A percentile compares a stretch with the other conserved stretches of the same genome.
Evolutionary conservation across 2,797 vertebrate genomes (phyloP).

Genomic region (Hozukius guyotensis): DNA sequence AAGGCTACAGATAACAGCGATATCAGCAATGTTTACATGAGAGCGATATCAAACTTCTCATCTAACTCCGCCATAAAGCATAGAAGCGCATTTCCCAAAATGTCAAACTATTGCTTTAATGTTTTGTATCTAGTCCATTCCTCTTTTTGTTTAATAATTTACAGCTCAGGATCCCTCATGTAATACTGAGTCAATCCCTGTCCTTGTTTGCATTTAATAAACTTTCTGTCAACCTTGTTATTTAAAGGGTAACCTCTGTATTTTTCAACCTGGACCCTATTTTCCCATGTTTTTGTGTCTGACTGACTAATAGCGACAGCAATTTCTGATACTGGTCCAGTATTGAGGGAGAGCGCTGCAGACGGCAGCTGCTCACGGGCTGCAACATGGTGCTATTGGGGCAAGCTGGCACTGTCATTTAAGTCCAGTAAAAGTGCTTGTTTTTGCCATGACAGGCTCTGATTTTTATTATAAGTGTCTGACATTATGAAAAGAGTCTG

Average conservation of each 20-base stretch:
- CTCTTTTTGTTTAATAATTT: conserved; percentile 26
- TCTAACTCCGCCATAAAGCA: background rate
- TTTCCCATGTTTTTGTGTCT: too few relatives aligned
- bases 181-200: background rate
- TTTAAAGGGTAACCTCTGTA: background rate
- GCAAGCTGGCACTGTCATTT: too few relatives aligned
- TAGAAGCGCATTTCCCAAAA: background rate
- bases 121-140: background rate
- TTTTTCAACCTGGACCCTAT: too few relatives aligned
- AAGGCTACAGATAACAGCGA: background rate
- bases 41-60: background rate
- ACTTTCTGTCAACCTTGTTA: background rate
- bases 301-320: too few relatives aligned
- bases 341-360: too few relatives aligned
- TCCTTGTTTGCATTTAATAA: background rate
- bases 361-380: too few relatives aligned
- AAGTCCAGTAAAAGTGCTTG: too few relatives aligned
- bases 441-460: too few relatives aligned
- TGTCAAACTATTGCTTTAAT: background rate
- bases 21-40: background rate
- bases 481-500: too few relatives aligned
- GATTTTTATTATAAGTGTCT: too few relatives aligned
- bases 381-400: too few relatives aligned
- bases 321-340: too few relatives aligned
- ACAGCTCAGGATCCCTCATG: background rate